Evolutionary conservation across 1,140 invertebrate species (phyloP).

Genomic region (Drosophila setifemur): DNA sequence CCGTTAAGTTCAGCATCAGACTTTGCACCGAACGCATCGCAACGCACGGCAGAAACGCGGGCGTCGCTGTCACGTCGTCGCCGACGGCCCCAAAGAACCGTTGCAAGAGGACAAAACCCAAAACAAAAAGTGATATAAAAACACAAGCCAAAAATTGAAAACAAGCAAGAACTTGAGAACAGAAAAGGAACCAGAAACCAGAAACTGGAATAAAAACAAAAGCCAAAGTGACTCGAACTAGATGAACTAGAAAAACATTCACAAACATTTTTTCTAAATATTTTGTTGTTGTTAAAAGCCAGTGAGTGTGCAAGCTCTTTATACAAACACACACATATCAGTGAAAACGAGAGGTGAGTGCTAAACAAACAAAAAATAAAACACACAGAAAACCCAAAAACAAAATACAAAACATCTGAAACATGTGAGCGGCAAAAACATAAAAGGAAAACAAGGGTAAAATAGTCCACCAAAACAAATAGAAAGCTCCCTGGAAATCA

Average conservation of each 20-base stretch:
- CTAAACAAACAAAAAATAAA: neutral
- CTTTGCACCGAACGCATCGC: constrained; percentile 55
- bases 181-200: neutral
- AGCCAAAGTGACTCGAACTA: constrained; percentile 13
- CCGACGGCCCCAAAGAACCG: constrained; percentile 35
- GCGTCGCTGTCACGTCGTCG: constrained; percentile 49
- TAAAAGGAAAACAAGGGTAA: neutral
- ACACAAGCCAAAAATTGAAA: neutral
- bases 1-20: constrained; percentile 71
- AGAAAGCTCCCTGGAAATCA: no score
- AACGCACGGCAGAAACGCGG: constrained; percentile 44
- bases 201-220: neutral
- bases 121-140: neutral
- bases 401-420: neutral
- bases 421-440: neutral
- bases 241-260: neutral
- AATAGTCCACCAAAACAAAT: neutral
- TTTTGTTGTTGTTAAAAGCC: constrained; percentile 28
- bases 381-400: neutral
- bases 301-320: constrained; percentile 27
- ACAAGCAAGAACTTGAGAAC: neutral
- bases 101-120: neutral
- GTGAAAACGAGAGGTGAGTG: constrained; percentile 31
- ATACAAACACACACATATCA: constrained; percentile 34
- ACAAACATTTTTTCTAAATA: constrained; percentile 29